Percentiles rank a stretch among this genome's conserved stretches.
Conservation (phyloP, 2,888 invertebrate species). For the Helobdella robusta region DNA sequence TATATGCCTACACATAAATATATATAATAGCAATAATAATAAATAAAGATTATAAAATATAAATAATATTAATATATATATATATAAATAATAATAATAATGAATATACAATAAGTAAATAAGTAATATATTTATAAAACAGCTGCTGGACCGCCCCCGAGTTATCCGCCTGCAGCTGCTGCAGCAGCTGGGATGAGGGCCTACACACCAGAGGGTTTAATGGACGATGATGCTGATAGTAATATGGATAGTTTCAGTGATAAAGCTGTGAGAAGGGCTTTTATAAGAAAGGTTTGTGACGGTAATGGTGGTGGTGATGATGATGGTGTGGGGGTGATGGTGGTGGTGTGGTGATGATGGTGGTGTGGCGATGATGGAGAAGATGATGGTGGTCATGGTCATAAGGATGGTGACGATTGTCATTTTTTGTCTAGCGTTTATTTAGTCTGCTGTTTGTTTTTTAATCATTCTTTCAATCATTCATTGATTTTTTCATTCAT, state of each 20-base stretch:
- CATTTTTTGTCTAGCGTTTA: too few relatives aligned
- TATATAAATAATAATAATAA: too few relatives aligned
- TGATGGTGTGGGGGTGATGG: background rate
- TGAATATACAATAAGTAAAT: too few relatives aligned
- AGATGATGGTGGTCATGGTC: background rate
- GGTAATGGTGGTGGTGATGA: background rate
- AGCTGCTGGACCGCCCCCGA: too few relatives aligned
- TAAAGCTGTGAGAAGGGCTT: conserved; percentile 42
- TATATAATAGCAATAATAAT: too few relatives aligned
- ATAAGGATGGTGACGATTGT: too few relatives aligned
- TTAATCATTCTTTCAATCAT: background rate
- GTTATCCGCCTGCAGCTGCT: too few relatives aligned
- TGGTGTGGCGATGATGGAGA: background rate
- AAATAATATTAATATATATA: too few relatives aligned
- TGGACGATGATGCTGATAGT: background rate
- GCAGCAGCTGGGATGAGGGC: background rate
- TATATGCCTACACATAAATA: too few relatives aligned
- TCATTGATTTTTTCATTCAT: background rate
- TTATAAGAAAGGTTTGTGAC: conserved; percentile 43
- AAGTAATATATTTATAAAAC: too few relatives aligned
- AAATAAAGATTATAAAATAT: too few relatives aligned
- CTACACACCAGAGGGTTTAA: background rate
- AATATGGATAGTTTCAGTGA: conserved; percentile 35
- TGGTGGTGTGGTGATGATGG: background rate
- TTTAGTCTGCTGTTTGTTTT: too few relatives aligned